A percentile compares a stretch with the other conserved stretches of the same genome.
Evolutionary conservation across 2,888 invertebrate genomes (phyloP).

Genomic region (Operophtera brumata): DNA sequence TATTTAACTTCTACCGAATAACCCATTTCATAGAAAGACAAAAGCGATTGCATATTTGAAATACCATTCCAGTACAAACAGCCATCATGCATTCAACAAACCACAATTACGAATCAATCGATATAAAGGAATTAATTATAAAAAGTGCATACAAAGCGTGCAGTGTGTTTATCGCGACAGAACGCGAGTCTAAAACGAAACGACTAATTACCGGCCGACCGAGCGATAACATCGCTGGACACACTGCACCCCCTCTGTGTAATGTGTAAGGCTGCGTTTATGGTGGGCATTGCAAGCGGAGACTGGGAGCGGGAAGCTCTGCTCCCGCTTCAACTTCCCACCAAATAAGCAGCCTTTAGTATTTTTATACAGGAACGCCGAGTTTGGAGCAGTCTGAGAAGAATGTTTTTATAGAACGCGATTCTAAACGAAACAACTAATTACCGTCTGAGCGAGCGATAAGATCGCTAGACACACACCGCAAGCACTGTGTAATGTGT

Average conservation of each 20-base stretch:
- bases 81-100: conserved; percentile 28
- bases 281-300: no score
- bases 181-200: conserved; percentile 66
- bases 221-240: conserved; percentile 59
- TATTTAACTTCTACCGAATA: background rate
- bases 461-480: conserved; percentile 46
- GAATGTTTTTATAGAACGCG: conserved; percentile 37
- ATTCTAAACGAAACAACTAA: conserved; percentile 73
- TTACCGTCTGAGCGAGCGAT: conserved; percentile 60
- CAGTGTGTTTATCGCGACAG: conserved; percentile 59
- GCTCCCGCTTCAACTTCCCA: no score
- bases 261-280: no score
- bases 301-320: no score
- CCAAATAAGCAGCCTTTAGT: no score
- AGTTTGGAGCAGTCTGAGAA: no score
- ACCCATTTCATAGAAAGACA: conserved; percentile 19
- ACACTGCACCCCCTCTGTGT: no score
- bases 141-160: conserved; percentile 64
- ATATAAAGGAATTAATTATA: conserved; percentile 66
- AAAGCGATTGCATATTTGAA: conserved; percentile 13
- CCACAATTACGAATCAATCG: conserved; percentile 55
- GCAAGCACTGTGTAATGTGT: conserved; percentile 18
- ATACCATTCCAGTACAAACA: conserved; percentile 22
- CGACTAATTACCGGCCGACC: conserved; percentile 65
- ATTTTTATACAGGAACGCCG: no score